A percentile compares a stretch with the other conserved stretches of the same genome.
Conservation (phyloP, 2,113 vertebrate species). For the Ceratotherium simum region DNA sequence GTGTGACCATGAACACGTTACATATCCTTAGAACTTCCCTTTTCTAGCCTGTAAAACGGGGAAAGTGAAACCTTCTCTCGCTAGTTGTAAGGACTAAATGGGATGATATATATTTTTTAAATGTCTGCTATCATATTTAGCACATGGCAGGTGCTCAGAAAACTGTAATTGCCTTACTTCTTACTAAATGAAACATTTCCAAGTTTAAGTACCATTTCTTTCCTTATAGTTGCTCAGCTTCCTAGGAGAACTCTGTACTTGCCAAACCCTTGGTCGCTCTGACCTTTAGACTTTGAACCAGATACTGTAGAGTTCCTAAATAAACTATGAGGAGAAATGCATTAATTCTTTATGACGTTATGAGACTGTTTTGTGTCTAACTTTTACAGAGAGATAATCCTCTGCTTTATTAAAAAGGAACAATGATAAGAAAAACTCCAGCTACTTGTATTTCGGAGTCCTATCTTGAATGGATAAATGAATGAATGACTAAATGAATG, state of each 20-base stretch:
- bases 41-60: conserved; percentile 15
- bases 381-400: conserved; percentile 37
- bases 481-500: conserved; percentile 10
- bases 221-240: not conserved
- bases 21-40: not conserved
- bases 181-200: conserved; percentile 48
- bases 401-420: conserved; percentile 50
- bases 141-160: not conserved
- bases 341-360: conserved; percentile 65
- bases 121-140: not conserved
- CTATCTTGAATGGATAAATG: not conserved
- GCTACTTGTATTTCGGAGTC: conserved; percentile 20
- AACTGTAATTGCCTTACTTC: conserved; percentile 13
- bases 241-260: not conserved
- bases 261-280: not conserved
- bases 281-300: conserved; percentile 51
- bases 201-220: conserved; percentile 50
- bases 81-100: not conserved
- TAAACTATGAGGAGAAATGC: conserved; percentile 66
- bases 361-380: conserved; percentile 38
- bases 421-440: not conserved
- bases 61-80: not conserved
- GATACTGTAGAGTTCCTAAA: conserved; percentile 51
- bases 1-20: not conserved
- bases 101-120: not conserved